Conservation (phyloP, 2,888 invertebrate species). For the Oegoconia quadripuncta region DNA sequence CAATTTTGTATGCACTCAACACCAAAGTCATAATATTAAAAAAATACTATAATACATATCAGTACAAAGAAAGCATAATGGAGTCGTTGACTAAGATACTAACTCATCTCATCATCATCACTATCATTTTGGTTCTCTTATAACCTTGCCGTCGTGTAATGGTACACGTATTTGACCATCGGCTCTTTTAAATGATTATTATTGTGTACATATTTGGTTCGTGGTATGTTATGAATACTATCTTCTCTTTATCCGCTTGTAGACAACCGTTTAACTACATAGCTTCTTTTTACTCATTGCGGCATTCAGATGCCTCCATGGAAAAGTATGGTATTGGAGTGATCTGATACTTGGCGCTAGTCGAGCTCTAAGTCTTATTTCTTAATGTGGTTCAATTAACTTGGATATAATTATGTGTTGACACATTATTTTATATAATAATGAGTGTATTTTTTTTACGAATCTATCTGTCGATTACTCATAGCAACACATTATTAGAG, state of each 20-base stretch:
- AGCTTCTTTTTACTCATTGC: slow-evolving; percentile 1
- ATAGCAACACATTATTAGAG: too few relatives aligned
- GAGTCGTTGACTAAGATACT: slow-evolving; percentile 20
- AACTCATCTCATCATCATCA: background rate
- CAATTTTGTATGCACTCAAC: slow-evolving; percentile 75
- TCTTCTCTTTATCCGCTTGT: too few relatives aligned
- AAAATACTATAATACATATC: slow-evolving; percentile 54
- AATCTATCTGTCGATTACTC: too few relatives aligned
- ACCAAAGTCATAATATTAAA: slow-evolving; percentile 76
- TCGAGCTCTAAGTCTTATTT: slow-evolving; percentile 51
- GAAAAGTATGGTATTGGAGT: slow-evolving; percentile 10
- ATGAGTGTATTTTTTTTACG: background rate
- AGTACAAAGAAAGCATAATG: slow-evolving; percentile 74
- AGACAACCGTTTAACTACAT: background rate
- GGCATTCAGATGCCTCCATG: slow-evolving; percentile 24
- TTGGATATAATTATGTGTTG: slow-evolving; percentile 4
- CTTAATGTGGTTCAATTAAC: slow-evolving; percentile 26
- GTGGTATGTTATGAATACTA: too few relatives aligned
- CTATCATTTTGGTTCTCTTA: background rate
- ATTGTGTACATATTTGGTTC: too few relatives aligned
- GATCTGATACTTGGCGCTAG: slow-evolving; percentile 38
- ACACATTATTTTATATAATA: background rate
- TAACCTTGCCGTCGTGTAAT: background rate
- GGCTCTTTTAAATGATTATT: too few relatives aligned
- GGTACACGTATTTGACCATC: too few relatives aligned